phyloP scores from a whole-genome alignment of 1,140 invertebrate genomes.

The Laodelphax striatellus region DNA sequence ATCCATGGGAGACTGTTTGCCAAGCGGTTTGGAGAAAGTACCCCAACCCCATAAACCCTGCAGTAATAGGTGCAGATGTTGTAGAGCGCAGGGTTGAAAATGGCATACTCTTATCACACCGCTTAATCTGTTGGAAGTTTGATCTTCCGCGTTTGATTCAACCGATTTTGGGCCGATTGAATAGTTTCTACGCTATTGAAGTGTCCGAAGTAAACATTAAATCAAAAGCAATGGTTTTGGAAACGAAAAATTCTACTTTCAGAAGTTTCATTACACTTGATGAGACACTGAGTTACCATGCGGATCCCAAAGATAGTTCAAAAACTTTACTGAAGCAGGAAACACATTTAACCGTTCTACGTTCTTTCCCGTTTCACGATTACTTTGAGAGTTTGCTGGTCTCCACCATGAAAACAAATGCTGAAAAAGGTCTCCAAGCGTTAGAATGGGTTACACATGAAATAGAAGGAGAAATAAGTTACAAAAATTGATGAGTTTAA shows the following conservation, averaged over 20 bases:
- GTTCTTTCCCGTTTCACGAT: slow-evolving; percentile 71
- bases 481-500: not conserved
- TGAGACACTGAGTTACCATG: slow-evolving; percentile 77
- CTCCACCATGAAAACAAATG: slow-evolving; percentile 80
- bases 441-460: slow-evolving; percentile 92
- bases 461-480: slow-evolving; percentile 63
- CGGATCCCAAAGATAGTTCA: slow-evolving; percentile 63
- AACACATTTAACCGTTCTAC: slow-evolving; percentile 84
- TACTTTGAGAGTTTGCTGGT: slow-evolving; percentile 88
- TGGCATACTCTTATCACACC: slow-evolving; percentile 77
- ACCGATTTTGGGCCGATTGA: slow-evolving; percentile 74
- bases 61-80: slow-evolving; percentile 90
- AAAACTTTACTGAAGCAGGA: slow-evolving; percentile 91
- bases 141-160: slow-evolving; percentile 85
- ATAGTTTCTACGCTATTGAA: slow-evolving; percentile 89
- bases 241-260: slow-evolving; percentile 89
- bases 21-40: slow-evolving; percentile 96
- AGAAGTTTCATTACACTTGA: slow-evolving; percentile 81
- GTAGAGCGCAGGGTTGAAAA: slow-evolving; percentile 76
- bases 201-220: slow-evolving; percentile 79
- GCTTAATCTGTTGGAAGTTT: slow-evolving; percentile 88
- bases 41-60: slow-evolving; percentile 93
- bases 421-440: slow-evolving; percentile 83
- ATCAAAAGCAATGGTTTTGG: slow-evolving; percentile 69
- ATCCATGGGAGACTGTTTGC: slow-evolving; percentile 97